Conservation (phyloP, 2,113 vertebrate species). For the Oreamnos americanus region DNA sequence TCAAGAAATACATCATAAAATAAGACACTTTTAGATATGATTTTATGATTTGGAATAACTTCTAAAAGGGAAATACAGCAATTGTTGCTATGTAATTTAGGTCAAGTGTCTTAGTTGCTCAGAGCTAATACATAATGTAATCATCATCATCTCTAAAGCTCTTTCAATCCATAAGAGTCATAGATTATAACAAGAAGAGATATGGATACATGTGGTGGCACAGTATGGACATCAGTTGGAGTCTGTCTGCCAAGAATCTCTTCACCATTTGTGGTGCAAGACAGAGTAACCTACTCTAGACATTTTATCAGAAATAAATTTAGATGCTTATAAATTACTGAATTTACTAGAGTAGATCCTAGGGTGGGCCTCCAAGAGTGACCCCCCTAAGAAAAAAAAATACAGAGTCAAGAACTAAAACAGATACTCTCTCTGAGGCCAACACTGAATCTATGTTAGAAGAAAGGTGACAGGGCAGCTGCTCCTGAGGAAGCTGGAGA, state of each 20-base stretch:
- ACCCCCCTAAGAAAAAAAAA: not conserved
- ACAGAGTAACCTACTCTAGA: not conserved
- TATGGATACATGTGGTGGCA: not conserved
- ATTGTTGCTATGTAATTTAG: not conserved
- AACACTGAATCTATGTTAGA: not conserved
- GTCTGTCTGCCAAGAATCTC: not conserved
- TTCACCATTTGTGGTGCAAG: not conserved
- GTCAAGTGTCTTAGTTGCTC: not conserved
- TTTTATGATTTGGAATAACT: not conserved
- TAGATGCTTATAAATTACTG: not conserved
- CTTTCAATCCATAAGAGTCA: not conserved
- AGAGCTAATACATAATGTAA: not conserved
- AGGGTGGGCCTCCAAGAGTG: not conserved
- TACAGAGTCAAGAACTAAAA: not conserved
- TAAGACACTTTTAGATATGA: not conserved
- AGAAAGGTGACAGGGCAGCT: not conserved
- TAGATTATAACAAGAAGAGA: not conserved
- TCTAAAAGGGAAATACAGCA: not conserved
- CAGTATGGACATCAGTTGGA: not conserved
- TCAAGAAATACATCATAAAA: not conserved
- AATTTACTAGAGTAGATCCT: not conserved
- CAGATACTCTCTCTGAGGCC: not conserved
- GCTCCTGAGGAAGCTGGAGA: not conserved
- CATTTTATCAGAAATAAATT: not conserved
- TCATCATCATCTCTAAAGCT: not conserved